These are phyloP conservation scores for Cosmia pyralina DNA, from an alignment of 2,888 invertebrate species.

Conservation along the genomic window DNA sequence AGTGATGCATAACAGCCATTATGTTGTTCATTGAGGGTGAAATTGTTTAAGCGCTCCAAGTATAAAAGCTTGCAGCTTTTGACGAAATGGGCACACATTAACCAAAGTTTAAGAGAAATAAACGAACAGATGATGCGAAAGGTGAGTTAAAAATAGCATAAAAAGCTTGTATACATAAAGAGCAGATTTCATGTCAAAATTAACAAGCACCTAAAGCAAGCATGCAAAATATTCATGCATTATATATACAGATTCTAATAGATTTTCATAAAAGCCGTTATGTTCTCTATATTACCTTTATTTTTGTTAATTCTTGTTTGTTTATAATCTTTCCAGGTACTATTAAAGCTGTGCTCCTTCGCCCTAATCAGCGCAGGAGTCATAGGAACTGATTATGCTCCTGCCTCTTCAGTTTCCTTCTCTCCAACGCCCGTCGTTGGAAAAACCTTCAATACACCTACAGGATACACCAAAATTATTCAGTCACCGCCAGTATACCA, in stretches of 20 bases:
- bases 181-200: not conserved
- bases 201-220: not conserved
- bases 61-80: conserved; percentile 74
- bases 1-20: conserved; percentile 62
- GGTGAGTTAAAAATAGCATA: conserved; percentile 62
- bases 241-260: not conserved
- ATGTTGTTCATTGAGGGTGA: conserved; percentile 66
- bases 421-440: conserved; percentile 47
- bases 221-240: not conserved
- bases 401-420: conserved; percentile 64
- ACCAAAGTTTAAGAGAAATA: conserved; percentile 58
- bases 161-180: not conserved
- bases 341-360: conserved; percentile 64
- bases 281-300: not conserved
- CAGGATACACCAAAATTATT: conserved; percentile 48
- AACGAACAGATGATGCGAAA: conserved; percentile 69
- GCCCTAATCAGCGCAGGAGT: conserved; percentile 67
- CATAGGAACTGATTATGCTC: conserved; percentile 62
- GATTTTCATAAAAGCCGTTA: not conserved
- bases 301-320: not conserved
- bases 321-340: conserved; percentile 67
- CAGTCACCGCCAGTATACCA: conserved; percentile 66
- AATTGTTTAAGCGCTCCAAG: conserved; percentile 66
- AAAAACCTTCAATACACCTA: conserved; percentile 38
- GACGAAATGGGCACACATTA: conserved; percentile 72